These are phyloP conservation scores for Macroglossus sobrinus DNA, from an alignment of 2,113 vertebrate genomes.

Conservation along the genomic window DNA sequence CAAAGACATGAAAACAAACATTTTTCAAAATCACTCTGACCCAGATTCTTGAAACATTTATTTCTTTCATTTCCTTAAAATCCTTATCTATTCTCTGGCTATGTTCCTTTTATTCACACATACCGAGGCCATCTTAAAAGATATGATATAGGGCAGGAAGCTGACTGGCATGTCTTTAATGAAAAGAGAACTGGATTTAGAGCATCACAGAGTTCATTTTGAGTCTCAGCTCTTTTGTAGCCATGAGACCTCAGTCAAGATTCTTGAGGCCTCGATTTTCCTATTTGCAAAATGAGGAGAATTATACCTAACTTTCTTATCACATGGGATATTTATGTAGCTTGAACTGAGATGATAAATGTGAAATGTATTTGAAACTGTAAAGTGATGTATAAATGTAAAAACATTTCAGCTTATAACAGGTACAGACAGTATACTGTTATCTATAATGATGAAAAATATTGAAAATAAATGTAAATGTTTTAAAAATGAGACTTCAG, in stretches of 20 bases:
- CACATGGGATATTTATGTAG: background rate
- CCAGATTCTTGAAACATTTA: slow-evolving; percentile 14
- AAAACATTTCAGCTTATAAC: background rate
- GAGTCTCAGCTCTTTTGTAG: background rate
- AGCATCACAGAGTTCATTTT: background rate
- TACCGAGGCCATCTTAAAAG: background rate
- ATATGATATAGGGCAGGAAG: background rate
- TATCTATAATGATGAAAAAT: background rate
- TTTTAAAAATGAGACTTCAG: background rate
- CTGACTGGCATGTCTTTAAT: background rate
- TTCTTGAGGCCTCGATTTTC: background rate
- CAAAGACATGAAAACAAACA: background rate
- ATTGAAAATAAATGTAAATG: background rate
- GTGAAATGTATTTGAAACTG: background rate
- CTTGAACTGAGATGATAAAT: background rate
- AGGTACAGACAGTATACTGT: background rate
- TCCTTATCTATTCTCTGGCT: background rate
- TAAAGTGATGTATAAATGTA: background rate
- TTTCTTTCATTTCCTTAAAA: slow-evolving; percentile 41
- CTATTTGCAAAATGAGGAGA: background rate
- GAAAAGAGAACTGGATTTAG: background rate
- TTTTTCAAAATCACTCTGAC: slow-evolving; percentile 30
- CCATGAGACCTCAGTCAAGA: background rate
- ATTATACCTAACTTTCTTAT: background rate
- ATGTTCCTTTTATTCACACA: slow-evolving; percentile 2